Percentiles rank a stretch among this genome's conserved stretches.
Conservation (phyloP, 2,113 vertebrate genomes). For the Megaleporinus macrocephalus region DNA sequence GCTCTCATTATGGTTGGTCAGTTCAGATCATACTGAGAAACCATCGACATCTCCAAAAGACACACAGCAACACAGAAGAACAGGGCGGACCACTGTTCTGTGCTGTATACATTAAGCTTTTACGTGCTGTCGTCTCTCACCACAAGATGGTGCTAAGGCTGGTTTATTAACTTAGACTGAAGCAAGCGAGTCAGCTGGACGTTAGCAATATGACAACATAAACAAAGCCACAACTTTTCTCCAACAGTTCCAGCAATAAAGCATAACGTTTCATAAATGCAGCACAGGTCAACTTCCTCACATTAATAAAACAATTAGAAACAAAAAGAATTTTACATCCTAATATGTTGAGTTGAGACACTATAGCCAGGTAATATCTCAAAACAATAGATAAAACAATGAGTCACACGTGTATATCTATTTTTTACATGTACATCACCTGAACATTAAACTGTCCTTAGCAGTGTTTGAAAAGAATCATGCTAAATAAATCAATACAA, state of each 20-base stretch:
- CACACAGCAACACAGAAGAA: background rate
- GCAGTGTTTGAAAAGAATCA: no score
- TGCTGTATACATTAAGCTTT: background rate
- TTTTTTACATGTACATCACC: no score
- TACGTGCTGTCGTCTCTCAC: slow-evolving; percentile 1
- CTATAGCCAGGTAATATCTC: no score
- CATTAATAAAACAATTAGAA: background rate
- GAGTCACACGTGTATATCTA: no score
- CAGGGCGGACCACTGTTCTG: background rate
- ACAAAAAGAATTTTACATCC: background rate
- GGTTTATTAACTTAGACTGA: background rate
- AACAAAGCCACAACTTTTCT: no score
- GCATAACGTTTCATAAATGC: background rate
- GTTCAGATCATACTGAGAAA: slow-evolving; percentile 8
- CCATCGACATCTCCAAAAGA: background rate
- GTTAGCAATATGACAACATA: no score
- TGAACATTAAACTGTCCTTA: no score
- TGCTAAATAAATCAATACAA: no score
- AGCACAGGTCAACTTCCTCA: background rate
- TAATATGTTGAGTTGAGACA: no score
- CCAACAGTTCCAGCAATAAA: background rate
- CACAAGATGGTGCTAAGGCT: slow-evolving; percentile 65
- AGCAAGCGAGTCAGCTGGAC: background rate
- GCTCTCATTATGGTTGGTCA: background rate
- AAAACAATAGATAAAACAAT: no score